Base-by-base conservation (phyloP, 1,140 invertebrate genomes). In the Drosophila athabasca region DNA sequence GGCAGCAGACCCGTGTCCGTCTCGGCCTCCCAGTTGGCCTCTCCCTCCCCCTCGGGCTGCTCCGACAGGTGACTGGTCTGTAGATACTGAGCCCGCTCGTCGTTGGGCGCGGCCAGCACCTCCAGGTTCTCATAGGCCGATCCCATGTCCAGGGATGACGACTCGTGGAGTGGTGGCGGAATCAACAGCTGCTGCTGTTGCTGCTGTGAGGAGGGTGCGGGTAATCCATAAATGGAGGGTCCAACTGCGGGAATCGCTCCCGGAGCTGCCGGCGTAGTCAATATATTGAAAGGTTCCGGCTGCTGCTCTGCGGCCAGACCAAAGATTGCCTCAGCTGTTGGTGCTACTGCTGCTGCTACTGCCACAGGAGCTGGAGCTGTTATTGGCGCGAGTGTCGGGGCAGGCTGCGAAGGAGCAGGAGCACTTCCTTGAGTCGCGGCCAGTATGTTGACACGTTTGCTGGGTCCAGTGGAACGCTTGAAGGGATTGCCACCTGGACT, bases 41-140 rank as follows among this genome's bases (percentile, higher is more conserved):
- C 57, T 3, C 26, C 57, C 46, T 82, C 93, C 46, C 80, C 93
- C 80, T 93, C 93, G 3, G 71, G 62, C 55, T 92, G 92, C 76
- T 94, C 94, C 2, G 94, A 94, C 15, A 95, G 90, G 75, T 95
- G 95, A 8, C 94, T 95, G 6, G 95, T 95, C 91, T 95, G 95
- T 59, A 95, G 90, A 90, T 95, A 95, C 82, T 95, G 94, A 78
- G 95, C 95, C 64, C 95, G 92, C 78, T 95, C 94, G 90, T 94
- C 94, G 62, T 93, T 93, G 0, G 94, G 88, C 2, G 88, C 79
- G 0, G 83, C 67, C 3, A 88, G 46, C 39, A 94, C 65, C 61
- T 76, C 70, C 75, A 81, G 67, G n/a, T 74, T 87, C 59, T 90
- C 77, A 39, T 77, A 66, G 15, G 13, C 13, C 6, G 13, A 7